Conservation (phyloP, 2,113 vertebrate genomes). For the Bucco capensis region DNA sequence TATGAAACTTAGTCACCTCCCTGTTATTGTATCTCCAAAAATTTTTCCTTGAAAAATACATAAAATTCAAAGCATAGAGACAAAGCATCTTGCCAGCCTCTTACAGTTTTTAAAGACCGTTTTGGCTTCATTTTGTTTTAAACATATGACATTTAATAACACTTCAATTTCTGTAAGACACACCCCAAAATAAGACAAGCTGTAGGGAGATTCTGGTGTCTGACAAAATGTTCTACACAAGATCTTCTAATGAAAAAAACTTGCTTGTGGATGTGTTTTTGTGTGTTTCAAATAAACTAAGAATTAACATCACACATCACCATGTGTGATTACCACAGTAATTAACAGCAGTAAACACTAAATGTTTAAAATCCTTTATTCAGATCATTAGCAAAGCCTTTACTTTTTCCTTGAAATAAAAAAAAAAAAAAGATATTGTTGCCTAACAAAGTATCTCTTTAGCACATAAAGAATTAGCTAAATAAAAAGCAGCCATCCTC, state of each 20-base stretch:
- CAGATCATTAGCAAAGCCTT: not conserved
- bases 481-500: conserved; percentile 16
- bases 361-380: not conserved
- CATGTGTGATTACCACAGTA: not conserved
- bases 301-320: not conserved
- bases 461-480: conserved; percentile 23
- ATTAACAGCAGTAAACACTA: conserved; percentile 3
- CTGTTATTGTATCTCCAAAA: not conserved
- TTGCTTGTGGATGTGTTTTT: not conserved
- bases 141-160: not conserved
- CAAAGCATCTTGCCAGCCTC: not conserved
- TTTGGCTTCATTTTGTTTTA: not conserved
- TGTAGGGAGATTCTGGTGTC: not conserved
- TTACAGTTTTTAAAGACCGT: not conserved
- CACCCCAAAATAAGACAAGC: not conserved
- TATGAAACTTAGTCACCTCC: not conserved
- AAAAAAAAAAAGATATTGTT: not conserved
- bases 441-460: not conserved
- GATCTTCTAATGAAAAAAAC: not conserved
- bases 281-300: not conserved
- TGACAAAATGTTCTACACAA: not conserved
- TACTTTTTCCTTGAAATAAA: not conserved
- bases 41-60: not conserved
- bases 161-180: not conserved
- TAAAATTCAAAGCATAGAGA: not conserved